Evolutionary conservation across 2,888 invertebrate genomes (phyloP).

Genomic region (Ommatoiulus sabulosus): DNA sequence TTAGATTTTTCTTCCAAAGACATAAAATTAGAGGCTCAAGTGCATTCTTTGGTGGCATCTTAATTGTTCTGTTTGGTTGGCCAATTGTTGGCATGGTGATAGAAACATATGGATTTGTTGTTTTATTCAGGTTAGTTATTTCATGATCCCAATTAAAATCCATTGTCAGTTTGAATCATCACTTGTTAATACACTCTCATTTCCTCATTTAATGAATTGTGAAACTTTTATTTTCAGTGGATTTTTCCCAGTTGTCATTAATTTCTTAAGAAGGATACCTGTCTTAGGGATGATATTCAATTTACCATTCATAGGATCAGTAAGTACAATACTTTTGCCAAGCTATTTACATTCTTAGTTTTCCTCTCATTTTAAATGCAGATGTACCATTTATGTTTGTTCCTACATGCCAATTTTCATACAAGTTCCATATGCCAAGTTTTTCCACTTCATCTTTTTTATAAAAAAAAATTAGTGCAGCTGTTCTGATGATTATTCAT

Average conservation of each 20-base stretch:
- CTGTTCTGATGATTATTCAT: no score
- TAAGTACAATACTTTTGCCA: conserved; percentile 69
- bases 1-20: conserved; percentile 97
- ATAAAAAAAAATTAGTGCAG: no score
- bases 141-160: neutral
- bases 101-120: conserved; percentile 95
- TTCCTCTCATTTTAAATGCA: no score
- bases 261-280: conserved; percentile 93
- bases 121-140: conserved; percentile 71
- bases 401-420: neutral
- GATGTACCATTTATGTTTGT: neutral
- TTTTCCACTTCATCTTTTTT: no score
- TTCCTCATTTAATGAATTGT: no score
- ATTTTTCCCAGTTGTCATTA: conserved; percentile 95
- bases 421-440: no score
- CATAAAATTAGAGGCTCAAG: conserved; percentile 93
- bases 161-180: neutral
- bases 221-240: conserved; percentile 76
- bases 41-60: conserved; percentile 92
- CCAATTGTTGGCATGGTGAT: conserved; percentile 96
- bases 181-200: neutral
- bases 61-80: conserved; percentile 93
- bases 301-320: conserved; percentile 88
- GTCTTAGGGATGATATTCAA: conserved; percentile 88
- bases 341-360: no score